phyloP scores from a whole-genome alignment of 2,113 vertebrate species.

The Mustela lutreola region DNA sequence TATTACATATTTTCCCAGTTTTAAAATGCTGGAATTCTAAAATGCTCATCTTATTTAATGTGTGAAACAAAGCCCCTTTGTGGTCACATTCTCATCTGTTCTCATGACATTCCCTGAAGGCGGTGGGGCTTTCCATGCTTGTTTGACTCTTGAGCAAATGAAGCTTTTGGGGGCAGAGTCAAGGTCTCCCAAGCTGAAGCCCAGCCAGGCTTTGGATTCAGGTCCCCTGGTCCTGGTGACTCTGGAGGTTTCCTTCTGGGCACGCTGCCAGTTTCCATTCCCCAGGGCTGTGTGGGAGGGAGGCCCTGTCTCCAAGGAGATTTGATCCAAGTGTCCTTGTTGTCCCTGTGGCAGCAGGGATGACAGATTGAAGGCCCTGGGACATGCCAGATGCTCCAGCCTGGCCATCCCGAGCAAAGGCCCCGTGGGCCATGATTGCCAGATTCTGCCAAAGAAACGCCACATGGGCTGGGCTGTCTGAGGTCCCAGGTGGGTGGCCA shows the following conservation, averaged over 20 bases:
- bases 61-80: not conserved
- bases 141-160: not conserved
- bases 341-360: slow-evolving; percentile 39
- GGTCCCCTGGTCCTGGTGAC: not conserved
- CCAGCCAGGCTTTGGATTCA: not conserved
- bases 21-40: not conserved
- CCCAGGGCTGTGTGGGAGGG: not conserved
- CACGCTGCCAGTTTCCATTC: not conserved
- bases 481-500: not conserved
- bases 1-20: not conserved
- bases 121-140: not conserved
- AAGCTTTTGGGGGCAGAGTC: not conserved
- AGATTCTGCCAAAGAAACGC: slow-evolving; percentile 9
- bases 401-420: not conserved
- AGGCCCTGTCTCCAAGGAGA: slow-evolving; percentile 43
- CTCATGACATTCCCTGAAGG: not conserved
- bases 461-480: not conserved
- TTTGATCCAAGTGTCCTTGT: slow-evolving; percentile 24
- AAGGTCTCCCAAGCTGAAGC: not conserved
- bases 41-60: not conserved
- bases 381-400: slow-evolving; percentile 23
- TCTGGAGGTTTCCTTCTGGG: not conserved
- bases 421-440: not conserved
- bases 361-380: slow-evolving; percentile 51
- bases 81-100: not conserved